A percentile compares a stretch with the other conserved stretches of the same genome.
These are phyloP conservation scores for Hydriomena furcata DNA, from an alignment of 2,888 invertebrate genomes.

Conservation along the genomic window DNA sequence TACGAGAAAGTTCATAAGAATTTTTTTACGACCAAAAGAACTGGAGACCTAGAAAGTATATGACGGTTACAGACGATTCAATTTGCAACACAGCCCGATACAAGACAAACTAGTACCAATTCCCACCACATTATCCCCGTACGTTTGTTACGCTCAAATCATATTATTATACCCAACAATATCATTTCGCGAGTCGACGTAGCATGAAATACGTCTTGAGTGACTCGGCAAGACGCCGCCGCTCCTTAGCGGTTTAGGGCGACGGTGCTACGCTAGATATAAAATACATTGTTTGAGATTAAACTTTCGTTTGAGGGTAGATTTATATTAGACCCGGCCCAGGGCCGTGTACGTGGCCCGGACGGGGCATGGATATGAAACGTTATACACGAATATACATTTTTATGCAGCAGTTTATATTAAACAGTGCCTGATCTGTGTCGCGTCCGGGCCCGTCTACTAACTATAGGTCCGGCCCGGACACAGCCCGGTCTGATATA, in stretches of 20 bases:
- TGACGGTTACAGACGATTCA: not conserved
- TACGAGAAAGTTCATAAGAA: not conserved
- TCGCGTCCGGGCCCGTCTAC: no score
- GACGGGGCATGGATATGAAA: no score
- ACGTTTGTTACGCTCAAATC: constrained; percentile 78
- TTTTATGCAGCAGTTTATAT: no score
- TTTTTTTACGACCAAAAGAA: not conserved
- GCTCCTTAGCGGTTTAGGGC: constrained; percentile 52
- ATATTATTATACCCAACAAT: constrained; percentile 69
- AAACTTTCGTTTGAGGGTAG: no score
- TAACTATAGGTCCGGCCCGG: no score
- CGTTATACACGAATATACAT: no score
- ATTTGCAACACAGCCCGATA: not conserved
- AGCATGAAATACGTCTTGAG: constrained; percentile 82
- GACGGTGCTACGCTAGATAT: constrained; percentile 37
- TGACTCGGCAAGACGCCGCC: constrained; percentile 79
- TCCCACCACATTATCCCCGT: constrained; percentile 59
- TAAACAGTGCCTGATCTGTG: no score
- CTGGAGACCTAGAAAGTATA: no score
- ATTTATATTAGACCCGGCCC: no score
- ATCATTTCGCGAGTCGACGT: constrained; percentile 81
- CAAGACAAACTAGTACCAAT: constrained; percentile 16
- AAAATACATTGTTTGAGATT: constrained; percentile 4
- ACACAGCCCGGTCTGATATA: no score
- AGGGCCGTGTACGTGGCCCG: no score